Evolutionary conservation across 2,888 invertebrate genomes (phyloP).

Genomic region (Piscicola geometra): DNA sequence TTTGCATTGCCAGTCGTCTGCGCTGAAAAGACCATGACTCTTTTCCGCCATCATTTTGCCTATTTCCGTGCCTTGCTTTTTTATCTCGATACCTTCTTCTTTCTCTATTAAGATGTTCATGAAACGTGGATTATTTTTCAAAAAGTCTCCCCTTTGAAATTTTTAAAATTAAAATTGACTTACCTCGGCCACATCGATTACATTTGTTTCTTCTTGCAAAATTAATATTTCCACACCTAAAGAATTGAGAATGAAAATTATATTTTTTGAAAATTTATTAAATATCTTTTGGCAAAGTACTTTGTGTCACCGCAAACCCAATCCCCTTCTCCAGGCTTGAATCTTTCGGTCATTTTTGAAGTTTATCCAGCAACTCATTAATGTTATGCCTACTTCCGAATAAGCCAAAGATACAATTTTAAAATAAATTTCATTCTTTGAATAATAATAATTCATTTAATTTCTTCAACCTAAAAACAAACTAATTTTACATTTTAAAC

Average conservation of each 20-base stretch:
- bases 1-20: slow-evolving; percentile 99
- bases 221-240: slow-evolving; percentile 83
- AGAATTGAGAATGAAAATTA: not conserved
- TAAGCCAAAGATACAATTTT: not conserved
- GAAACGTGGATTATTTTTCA: too few species aligned
- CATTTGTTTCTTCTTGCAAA: slow-evolving; percentile 84
- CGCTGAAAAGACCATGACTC: slow-evolving; percentile 88
- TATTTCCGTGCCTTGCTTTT: slow-evolving; percentile 74
- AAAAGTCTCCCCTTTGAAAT: not conserved
- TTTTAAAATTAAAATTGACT: slow-evolving; percentile 35
- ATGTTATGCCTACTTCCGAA: not conserved
- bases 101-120: slow-evolving; percentile 10
- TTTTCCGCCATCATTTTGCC: slow-evolving; percentile 97
- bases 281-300: slow-evolving; percentile 46
- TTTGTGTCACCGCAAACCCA: slow-evolving; percentile 59
- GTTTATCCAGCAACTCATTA: not conserved
- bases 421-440: slow-evolving; percentile 1
- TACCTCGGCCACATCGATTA: slow-evolving; percentile 81
- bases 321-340: slow-evolving; percentile 55
- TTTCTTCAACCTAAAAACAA: too few species aligned
- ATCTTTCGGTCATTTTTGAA: slow-evolving; percentile 44
- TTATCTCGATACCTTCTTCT: slow-evolving; percentile 40
- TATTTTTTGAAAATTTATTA: not conserved
- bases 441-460: too few species aligned
- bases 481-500: too few species aligned